These are phyloP conservation scores for Calameuta idolon DNA, from an alignment of 2,888 invertebrate species.

Conservation along the genomic window DNA sequence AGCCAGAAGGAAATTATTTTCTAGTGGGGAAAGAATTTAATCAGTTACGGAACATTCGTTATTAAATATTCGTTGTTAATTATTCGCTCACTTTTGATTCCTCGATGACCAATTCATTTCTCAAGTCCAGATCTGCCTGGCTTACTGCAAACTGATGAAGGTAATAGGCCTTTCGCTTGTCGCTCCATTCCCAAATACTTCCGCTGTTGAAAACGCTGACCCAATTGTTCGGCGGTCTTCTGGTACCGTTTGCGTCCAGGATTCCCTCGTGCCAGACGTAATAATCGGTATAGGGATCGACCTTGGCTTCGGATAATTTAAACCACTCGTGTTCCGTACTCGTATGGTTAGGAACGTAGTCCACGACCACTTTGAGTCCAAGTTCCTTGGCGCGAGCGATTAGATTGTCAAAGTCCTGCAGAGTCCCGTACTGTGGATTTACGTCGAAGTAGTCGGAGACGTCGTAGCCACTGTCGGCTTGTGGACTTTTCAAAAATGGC, in stretches of 20 bases:
- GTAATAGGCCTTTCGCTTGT: constrained; percentile 77
- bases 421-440: constrained; percentile 79
- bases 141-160: constrained; percentile 87
- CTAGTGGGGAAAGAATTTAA: constrained; percentile 60
- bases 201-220: constrained; percentile 76
- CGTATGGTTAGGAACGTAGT: constrained; percentile 79
- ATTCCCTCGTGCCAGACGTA: constrained; percentile 82
- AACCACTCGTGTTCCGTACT: constrained; percentile 87
- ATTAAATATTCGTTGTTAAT: no score
- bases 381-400: constrained; percentile 70
- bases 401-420: constrained; percentile 77
- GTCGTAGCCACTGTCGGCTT: constrained; percentile 90
- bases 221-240: constrained; percentile 81
- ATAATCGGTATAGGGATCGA: constrained; percentile 77
- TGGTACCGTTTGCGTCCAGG: constrained; percentile 63
- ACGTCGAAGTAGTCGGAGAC: constrained; percentile 82
- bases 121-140: no score
- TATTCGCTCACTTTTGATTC: no score
- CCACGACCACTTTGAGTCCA: constrained; percentile 71
- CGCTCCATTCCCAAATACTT: constrained; percentile 79
- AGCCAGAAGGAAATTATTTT: constrained; percentile 83
- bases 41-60: no score
- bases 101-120: no score
- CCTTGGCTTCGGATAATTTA: constrained; percentile 71
- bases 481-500: constrained; percentile 85